Conservation (phyloP, 1,140 invertebrate species). For the Diploscapter pachys region DNA sequence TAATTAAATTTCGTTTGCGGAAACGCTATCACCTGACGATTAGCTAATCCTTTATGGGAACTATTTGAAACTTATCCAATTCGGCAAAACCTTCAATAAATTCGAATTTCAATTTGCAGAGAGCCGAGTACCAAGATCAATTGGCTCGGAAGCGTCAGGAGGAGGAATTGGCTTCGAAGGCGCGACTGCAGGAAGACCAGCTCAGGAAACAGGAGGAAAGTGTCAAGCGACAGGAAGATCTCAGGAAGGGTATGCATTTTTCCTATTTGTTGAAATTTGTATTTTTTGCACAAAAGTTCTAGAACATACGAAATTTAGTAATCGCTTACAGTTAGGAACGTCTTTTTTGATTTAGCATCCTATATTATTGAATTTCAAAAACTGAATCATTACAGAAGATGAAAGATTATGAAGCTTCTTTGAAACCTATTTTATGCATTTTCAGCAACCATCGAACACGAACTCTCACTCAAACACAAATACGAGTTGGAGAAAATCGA, state of each 20-base stretch:
- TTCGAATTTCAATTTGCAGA: conserved; percentile 51
- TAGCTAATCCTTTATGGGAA: too few relatives aligned
- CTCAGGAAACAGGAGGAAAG: conserved; percentile 91
- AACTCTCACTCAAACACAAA: conserved; percentile 86
- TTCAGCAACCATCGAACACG: conserved; percentile 86
- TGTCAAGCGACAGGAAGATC: conserved; percentile 90
- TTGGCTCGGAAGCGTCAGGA: conserved; percentile 90
- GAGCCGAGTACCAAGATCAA: conserved; percentile 95
- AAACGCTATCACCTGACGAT: too few relatives aligned
- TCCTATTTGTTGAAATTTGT: conserved; percentile 6
- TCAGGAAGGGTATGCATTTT: conserved; percentile 65
- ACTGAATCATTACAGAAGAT: too few relatives aligned
- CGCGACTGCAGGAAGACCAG: conserved; percentile 87
- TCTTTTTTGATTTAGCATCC: too few relatives aligned
- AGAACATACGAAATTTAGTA: too few relatives aligned
- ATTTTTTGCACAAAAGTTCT: conserved; percentile 1
- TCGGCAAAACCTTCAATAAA: neutral
- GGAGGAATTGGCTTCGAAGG: conserved; percentile 72
- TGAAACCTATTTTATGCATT: neutral
- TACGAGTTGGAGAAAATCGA: conserved; percentile 87
- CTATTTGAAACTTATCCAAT: too few relatives aligned
- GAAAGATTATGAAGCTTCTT: too few relatives aligned
- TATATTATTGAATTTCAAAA: too few relatives aligned
- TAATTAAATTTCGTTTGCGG: too few relatives aligned
- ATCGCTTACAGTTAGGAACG: too few relatives aligned